Evolutionary conservation across 2,888 invertebrate species (phyloP), one percentile per base, ranked within the genome.

Genomic region (Himalopsyche anomala): DNA sequence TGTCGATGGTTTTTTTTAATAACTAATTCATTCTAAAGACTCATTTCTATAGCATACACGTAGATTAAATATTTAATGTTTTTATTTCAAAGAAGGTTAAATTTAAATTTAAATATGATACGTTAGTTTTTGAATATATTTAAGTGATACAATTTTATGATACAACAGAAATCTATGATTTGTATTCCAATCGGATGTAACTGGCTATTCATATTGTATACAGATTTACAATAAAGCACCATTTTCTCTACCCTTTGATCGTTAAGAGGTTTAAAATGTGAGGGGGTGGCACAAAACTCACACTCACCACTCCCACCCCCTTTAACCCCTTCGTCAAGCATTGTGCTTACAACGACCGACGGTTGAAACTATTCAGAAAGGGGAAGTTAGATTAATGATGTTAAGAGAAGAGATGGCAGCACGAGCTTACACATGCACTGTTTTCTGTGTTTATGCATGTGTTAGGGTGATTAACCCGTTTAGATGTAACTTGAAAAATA

Each of bases 351-450:
- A 80, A 90, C 91, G 81, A 80, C 84, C 84, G 56, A 85, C 91
- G 91, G 91, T 92, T 92, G 92, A 93, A 89, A 93, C 93, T 93
- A 93, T 93, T 93, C 79, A 80, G 82, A 62, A 62, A 62, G 85
- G 85, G 85, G 83, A 62, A 81, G 93, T 93, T 93, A 93, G 93
- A 93, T 93, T 93, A 93, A 93, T 93, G 93, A 93, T 93, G 93
- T 93, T 93, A 93, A 93, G 91, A 93, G 87, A 83, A 81, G 84
- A 84, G 80, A 84, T 84, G 79, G 84, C 84, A 79, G 45, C 51
- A 19, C 80, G 80, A 5, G 45, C 81, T 36, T 45, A 62, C 62
- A 62, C 62, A 62, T 62, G 62, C 62, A 62, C 62, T 62, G 62
- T 62, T 62, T 62, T 62, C 62, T 62, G 19, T 62, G 62, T 62